Conservation (phyloP, 1,140 invertebrate genomes). For the Nasonia vitripennis region DNA sequence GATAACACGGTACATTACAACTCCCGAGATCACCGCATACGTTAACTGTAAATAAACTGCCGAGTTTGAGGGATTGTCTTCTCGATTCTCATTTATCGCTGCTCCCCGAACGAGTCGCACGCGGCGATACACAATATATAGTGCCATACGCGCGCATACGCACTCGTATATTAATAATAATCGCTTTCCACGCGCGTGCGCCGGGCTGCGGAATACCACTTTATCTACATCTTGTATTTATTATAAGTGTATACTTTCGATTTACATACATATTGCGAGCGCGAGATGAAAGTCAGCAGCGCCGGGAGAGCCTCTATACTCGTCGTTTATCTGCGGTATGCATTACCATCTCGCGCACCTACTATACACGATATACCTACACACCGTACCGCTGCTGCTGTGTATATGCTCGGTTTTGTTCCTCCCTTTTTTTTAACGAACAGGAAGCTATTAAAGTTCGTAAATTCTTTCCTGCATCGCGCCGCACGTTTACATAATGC, state of each 20-base stretch:
- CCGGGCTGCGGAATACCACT: slow-evolving; percentile 20
- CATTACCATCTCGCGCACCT: slow-evolving; percentile 21
- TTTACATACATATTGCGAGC: slow-evolving; percentile 46
- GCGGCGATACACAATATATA: not conserved
- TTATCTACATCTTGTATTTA: slow-evolving; percentile 52
- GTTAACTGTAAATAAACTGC: slow-evolving; percentile 4
- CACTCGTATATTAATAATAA: slow-evolving; percentile 42
- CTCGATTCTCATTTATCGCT: slow-evolving; percentile 9
- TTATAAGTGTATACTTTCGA: slow-evolving; percentile 51
- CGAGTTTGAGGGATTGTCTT: slow-evolving; percentile 18
- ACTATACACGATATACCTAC: not conserved
- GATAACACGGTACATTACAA: not conserved
- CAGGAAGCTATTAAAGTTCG: slow-evolving; percentile 41
- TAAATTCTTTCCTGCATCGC: slow-evolving; percentile 16
- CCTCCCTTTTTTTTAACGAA: slow-evolving; percentile 15
- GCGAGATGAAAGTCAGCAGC: slow-evolving; percentile 40
- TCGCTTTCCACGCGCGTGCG: slow-evolving; percentile 39
- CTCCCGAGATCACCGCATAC: not conserved
- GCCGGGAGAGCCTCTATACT: slow-evolving; percentile 3
- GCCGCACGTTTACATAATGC: not conserved
- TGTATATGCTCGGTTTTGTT: not conserved
- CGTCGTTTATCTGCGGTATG: slow-evolving; percentile 40
- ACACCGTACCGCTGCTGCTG: not conserved
- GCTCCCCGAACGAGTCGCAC: slow-evolving; percentile 19
- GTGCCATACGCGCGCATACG: not conserved